phyloP scores from a whole-genome alignment of 2,797 vertebrate genomes.

The Taenioides sp. region DNA sequence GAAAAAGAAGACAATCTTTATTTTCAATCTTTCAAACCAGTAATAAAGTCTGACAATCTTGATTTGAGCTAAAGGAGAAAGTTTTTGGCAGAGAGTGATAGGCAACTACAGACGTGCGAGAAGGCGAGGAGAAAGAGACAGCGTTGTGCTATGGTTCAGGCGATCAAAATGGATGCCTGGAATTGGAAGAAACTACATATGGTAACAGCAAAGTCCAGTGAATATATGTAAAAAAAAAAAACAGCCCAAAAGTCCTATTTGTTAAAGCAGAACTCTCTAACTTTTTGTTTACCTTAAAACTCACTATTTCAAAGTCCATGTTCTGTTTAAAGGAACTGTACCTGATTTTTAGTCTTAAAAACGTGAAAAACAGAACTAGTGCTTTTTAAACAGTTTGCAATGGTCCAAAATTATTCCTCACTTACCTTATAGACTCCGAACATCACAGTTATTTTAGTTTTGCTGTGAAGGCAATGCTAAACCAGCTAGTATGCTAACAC shows the following conservation, averaged over 20 bases:
- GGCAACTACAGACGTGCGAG: slow-evolving; percentile 60
- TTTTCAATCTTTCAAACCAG: slow-evolving; percentile 63
- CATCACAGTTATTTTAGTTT: too few relatives aligned
- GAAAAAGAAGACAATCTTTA: slow-evolving; percentile 67
- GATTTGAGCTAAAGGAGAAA: slow-evolving; percentile 54
- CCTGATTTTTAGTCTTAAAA: too few relatives aligned
- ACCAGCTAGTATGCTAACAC: too few relatives aligned
- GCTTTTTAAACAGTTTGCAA: too few relatives aligned
- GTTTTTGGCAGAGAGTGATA: slow-evolving; percentile 61
- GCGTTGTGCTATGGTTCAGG: slow-evolving; percentile 33
- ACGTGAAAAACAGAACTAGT: too few relatives aligned
- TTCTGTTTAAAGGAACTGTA: too few relatives aligned
- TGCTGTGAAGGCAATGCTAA: too few relatives aligned
- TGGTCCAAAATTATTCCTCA: too few relatives aligned
- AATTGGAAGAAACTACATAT: neutral
- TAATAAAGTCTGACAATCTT: slow-evolving; percentile 67
- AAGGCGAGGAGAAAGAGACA: slow-evolving; percentile 49
- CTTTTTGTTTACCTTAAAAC: neutral
- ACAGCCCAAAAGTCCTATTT: neutral
- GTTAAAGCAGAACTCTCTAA: neutral
- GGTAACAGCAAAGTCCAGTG: neutral
- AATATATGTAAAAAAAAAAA: neutral
- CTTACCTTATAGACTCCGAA: too few relatives aligned
- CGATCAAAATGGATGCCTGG: neutral
- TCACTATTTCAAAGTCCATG: neutral